phyloP scores from a whole-genome alignment of 2,797 vertebrate species.

The Heliangelus exortis region DNA sequence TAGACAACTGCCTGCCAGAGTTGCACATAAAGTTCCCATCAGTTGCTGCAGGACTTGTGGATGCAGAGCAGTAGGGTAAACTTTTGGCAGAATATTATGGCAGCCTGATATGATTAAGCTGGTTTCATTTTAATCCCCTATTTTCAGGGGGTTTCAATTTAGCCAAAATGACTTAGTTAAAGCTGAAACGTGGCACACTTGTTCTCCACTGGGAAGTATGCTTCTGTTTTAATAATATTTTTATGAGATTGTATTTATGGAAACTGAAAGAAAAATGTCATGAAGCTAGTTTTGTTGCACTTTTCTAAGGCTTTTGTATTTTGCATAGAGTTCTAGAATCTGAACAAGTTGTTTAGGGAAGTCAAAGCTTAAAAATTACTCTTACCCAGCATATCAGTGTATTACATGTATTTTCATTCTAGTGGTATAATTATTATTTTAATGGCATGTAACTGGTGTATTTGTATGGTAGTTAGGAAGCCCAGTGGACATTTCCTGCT shows the following conservation, averaged over 20 bases:
- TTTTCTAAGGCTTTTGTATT: constrained; percentile 65
- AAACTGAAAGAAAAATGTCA: constrained; percentile 44
- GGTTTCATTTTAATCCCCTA: constrained; percentile 32
- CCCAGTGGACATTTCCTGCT: constrained; percentile 48
- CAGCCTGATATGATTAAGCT: not conserved
- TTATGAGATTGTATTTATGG: constrained; percentile 66
- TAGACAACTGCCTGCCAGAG: not conserved
- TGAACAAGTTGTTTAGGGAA: not conserved
- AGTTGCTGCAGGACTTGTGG: not conserved
- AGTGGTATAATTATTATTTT: not conserved
- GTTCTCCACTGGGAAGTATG: constrained; percentile 34
- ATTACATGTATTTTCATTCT: not conserved
- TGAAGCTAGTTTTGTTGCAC: constrained; percentile 66
- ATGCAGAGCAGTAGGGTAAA: not conserved
- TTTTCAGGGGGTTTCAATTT: constrained; percentile 46
- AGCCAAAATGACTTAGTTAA: not conserved
- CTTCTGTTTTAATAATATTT: constrained; percentile 67
- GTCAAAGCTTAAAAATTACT: not conserved
- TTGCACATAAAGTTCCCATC: not conserved
- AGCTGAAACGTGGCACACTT: constrained; percentile 12
- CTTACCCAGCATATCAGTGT: not conserved
- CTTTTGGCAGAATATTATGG: not conserved
- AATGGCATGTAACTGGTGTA: not conserved
- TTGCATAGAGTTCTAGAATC: constrained; percentile 47
- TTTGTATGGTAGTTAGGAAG: constrained; percentile 14